Percentiles rank a stretch among this genome's conserved stretches.
phyloP scores from a whole-genome alignment of 2,797 vertebrate species.

The Otolemur crassicaudatus region DNA sequence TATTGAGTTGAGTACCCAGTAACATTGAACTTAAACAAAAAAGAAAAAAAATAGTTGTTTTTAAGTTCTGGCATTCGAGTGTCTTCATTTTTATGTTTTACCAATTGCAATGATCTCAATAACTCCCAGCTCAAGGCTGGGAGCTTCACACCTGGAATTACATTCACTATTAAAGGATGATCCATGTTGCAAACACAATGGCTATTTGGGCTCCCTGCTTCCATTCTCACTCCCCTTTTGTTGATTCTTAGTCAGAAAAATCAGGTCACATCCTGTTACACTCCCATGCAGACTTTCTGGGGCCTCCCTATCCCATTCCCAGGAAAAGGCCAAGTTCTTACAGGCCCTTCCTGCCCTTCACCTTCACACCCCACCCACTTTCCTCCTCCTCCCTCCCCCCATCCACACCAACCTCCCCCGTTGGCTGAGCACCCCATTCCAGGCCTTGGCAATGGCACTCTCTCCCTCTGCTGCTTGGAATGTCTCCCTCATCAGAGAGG shows the following conservation, averaged over 20 bases:
- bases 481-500: not conserved
- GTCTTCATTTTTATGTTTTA: not conserved
- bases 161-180: not conserved
- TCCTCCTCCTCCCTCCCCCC: not conserved
- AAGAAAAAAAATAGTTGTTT: not conserved
- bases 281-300: accelerated
- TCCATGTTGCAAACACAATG: not conserved
- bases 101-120: not conserved
- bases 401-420: accelerated
- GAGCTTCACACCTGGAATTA: not conserved
- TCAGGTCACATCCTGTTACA: not conserved
- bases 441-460: not conserved
- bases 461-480: not conserved
- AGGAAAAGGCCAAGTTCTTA: not conserved
- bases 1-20: not conserved
- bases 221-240: not conserved
- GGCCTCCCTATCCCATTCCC: not conserved
- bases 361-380: accelerated
- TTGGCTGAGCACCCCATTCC: not conserved
- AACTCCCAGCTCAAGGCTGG: not conserved
- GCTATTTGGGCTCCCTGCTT: not conserved
- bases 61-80: not conserved
- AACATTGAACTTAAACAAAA: not conserved
- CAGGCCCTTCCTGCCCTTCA: not conserved
- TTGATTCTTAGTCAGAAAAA: not conserved